Conservation (phyloP, 2,888 invertebrate species). For the Sesia bembeciformis region DNA sequence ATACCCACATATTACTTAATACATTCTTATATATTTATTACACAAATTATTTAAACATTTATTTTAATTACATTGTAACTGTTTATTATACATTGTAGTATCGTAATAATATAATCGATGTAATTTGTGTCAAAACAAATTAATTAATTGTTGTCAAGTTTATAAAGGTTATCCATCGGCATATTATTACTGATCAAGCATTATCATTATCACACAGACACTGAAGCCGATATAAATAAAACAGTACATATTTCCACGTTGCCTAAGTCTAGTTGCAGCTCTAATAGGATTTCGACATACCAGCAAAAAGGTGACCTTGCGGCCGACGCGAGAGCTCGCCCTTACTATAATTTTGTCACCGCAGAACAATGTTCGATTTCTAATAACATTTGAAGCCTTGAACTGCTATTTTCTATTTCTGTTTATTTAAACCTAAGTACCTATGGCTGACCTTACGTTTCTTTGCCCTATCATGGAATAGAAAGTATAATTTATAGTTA, state of each 20-base stretch:
- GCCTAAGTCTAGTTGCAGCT: slow-evolving; percentile 16
- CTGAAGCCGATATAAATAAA: no score
- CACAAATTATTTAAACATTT: no score
- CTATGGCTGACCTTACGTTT: slow-evolving; percentile 13
- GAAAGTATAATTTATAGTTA: slow-evolving; percentile 4
- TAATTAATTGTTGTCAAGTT: no score
- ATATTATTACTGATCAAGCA: no score
- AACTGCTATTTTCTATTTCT: slow-evolving; percentile 34
- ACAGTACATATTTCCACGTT: slow-evolving; percentile 15
- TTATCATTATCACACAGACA: no score
- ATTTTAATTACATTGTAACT: no score
- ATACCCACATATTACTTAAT: no score
- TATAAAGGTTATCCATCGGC: no score
- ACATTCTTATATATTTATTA: no score
- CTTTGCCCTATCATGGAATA: slow-evolving; percentile 8
- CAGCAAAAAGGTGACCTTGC: slow-evolving; percentile 60
- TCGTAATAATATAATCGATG: no score
- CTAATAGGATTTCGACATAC: slow-evolving; percentile 37
- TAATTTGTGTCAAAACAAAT: no score
- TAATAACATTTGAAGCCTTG: slow-evolving; percentile 43
- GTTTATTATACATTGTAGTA: no score
- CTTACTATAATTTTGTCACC: slow-evolving; percentile 46
- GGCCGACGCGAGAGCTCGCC: slow-evolving; percentile 36
- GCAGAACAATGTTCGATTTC: slow-evolving; percentile 45
- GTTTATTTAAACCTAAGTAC: slow-evolving; percentile 10